Base-by-base conservation (phyloP, 2,888 invertebrate species). In the Drosophila fulvimacula region DNA sequence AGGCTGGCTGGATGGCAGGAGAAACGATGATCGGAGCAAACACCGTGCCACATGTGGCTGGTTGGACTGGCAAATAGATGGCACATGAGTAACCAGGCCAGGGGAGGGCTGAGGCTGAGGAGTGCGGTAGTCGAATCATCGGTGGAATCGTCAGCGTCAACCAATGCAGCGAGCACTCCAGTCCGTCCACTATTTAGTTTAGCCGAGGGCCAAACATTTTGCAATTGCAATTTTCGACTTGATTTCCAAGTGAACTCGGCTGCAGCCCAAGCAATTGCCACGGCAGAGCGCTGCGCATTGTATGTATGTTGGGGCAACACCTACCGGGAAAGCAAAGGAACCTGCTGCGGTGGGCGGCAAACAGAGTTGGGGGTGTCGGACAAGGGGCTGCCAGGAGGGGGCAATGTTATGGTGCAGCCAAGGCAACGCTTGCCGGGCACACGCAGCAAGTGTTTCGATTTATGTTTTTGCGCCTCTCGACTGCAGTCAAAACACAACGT, bases 211-310 rank as follows among this genome's bases (percentile, higher is more conserved):
- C 85, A 80, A 85, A 80, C 82, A 80, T 89, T 85, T 87, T 87
- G 85, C 88, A 85, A 85, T 85, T 85, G 89, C 89, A 89, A 85
- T 85, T 85, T 85, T 89, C 89, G 82, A 85, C 89, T 85, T 89
- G 81, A 82, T 87, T 85, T 87, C 88, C 73, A 84, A 82, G 75
- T 74, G 69, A 77, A 69, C 85, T 65, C 64, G 72, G 72, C 61
- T 57, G 60, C 36, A 27, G 38, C 38, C 38, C 10, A 10, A 17
- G 24, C n/a, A 38, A 17, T 38, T 11, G 38, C 36, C 52, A 17
- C 24, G 11, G n/a, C 52, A 10, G 39, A 52, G 27, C 6, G 11
- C 30, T 13, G 51, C 17, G 53, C 59, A 59, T 60, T 69, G 62
- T n/a, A n/a, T 69, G 27, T 30, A 41, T n/a, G 70, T 53, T 60